Evolutionary conservation across 2,113 vertebrate species (phyloP), one percentile per base, ranked within the genome.

Genomic region (Ornithorhynchus anatinus): DNA sequence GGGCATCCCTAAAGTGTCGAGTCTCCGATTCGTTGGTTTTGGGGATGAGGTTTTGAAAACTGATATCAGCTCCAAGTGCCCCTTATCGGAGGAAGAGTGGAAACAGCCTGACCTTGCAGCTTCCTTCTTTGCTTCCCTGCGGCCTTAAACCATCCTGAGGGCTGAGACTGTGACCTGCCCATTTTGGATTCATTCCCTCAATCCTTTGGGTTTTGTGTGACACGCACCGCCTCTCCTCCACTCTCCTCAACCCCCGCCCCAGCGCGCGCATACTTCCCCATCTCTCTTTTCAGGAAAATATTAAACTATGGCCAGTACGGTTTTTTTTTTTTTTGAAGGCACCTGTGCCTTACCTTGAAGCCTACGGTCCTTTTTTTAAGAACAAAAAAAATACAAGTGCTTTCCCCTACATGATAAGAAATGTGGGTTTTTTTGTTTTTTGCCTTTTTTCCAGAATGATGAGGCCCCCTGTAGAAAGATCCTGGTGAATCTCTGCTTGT

Each of bases 81-180:
- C 77, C 73, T 54, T 59, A 17, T 59, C 57, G 14, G 23, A 17
- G 56, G 60, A 67, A 43, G 25, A 64, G 40, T 40, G 22, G 52
- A 6, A 8, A 22, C 43, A 44, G 52, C 14, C 25, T 42, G 19
- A 42, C 44, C 15, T 19, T 64, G n/a, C 12, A n/a, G 33, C 51
- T 65, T 72, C 33, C 25, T 77, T 72, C 37, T 70, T 67, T 62
- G 48, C 47, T 87, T 37, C 61, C 38, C 39, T 42, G 38, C 50
- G 50, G 58, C 65, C 42, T 62, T 38, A 20, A 43, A 25, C 22
- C 22, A 23, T 14, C 27, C 25, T 65, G 39, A 58, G n/a, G 66
- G 47, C 44, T 32, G 20, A 66, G 51, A 19, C 33, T 12, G 15
- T 52, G 13, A n/a, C 22, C 44, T 23, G 12, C n/a, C 44, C 27